Evolutionary conservation across 2,797 vertebrate genomes (phyloP), one percentile per base, ranked within the genome.

Genomic region (Florisuga fusca): DNA sequence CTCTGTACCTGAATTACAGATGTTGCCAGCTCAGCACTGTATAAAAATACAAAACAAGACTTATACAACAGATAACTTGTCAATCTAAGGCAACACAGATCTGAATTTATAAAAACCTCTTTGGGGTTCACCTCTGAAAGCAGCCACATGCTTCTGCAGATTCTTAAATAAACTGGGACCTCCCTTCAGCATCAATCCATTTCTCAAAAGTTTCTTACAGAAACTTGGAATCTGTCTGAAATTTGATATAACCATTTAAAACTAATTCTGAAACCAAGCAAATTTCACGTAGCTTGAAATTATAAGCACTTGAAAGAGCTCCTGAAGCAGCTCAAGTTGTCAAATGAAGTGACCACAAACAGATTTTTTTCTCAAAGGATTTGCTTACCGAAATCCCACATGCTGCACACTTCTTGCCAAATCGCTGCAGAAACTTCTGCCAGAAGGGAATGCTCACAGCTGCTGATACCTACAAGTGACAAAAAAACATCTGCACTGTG

Each of bases 341-440:
- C 82, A 86, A 80, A 51, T 3, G 8, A 93, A 85, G 66, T 38
- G 73, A 91, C 78, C 33, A 48, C 34, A 80, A 59, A 36, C 36
- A 54, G 26, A 64, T 59, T 19, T 86, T 66, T 67, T 77, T 51
- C 79, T 81, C 73, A 48, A 76, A 77, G 68, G 54, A 61, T 87
- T 91, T 86, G 96, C 98, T 98, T 98, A 99, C 99, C 20, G 98
- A 98, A 97, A 99, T 99, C 72, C 99, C 99, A 27, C 98, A 98
- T 9, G 99, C 99, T 7, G 99, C 98, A 1, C 97, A 98, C 97
- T 98, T 99, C 98, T 99, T 99, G 50, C 99, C 99, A 94, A 99
- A 99, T 94, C 97, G 97, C 95, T 99, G 98, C 77, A 99, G 98
- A 81, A 99, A 98, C 98, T 99, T 99, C 85, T 99, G 99, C 99